Evolutionary conservation across 2,888 invertebrate species (phyloP), one percentile per base, ranked within the genome.

Genomic region (Hirtodrosophila histrioides): DNA sequence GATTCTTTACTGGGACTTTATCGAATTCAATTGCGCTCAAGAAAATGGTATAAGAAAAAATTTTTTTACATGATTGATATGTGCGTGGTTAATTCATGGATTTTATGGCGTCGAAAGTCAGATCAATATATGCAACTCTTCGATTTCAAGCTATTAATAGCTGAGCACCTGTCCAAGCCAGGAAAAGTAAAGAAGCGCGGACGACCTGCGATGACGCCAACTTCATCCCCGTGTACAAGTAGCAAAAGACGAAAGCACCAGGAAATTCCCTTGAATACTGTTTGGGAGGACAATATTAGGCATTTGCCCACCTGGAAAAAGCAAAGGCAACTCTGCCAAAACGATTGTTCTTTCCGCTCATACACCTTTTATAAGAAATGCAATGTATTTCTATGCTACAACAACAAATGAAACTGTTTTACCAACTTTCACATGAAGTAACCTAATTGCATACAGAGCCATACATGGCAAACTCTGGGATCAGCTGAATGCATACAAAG

Each of bases 331-430:
- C 49, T 67, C 31, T 61, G 46, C 27, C 46, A 51, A 61, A 66
- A 66, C 23, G 12, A 66, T 46, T 55, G 60, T 29, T 50, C 24
- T 12, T 51, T 56, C 45, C 60, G 50, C 2, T 61, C 48, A 36
- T 66, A 58, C 45, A 69, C 49, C 7, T 53, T 64, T 54, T 69
- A 53, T 29, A 46, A 63, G 8, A 51, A 51, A 60, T 53, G 45
- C 7, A 61, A 43, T 36, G 46, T 61, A 31, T 67, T 66, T 51
- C 41, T 63, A 3, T 62, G 62, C 31, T 69, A 69, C 36, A 69
- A 66, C 10, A 58, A 55, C 36, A 65, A 69, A 54, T 44, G 51
- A 62, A 65, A 65, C 51, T 69, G 62, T 65, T 62, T 61, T 23
- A 45, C 24, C 23, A 61, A 23, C 61, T 48, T 48, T 61, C 41